Conservation (phyloP, 2,113 vertebrate genomes). For the Oryzias melastigma region DNA sequence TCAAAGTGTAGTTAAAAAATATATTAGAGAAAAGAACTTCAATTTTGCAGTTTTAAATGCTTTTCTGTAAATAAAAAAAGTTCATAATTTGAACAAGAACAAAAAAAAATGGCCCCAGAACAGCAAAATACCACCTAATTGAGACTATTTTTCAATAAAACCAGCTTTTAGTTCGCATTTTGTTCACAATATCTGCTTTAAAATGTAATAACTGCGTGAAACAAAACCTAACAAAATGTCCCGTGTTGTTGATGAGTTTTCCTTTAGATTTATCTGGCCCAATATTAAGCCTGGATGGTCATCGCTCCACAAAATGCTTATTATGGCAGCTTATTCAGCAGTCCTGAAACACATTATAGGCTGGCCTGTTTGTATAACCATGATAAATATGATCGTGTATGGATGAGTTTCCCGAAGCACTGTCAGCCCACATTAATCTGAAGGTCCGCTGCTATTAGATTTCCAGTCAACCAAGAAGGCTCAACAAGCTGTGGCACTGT, state of each 20-base stretch:
- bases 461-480: slow-evolving; percentile 29
- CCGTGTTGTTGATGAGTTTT: neutral
- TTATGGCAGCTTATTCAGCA: slow-evolving; percentile 6
- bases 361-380: slow-evolving; percentile 22
- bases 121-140: too few relatives aligned
- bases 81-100: too few relatives aligned
- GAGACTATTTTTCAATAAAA: too few relatives aligned
- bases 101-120: too few relatives aligned
- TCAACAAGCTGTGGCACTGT: slow-evolving; percentile 19
- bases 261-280: slow-evolving; percentile 10
- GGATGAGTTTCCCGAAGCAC: slow-evolving; percentile 23
- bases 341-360: slow-evolving; percentile 6
- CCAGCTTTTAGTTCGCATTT: too few relatives aligned
- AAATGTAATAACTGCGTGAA: too few relatives aligned
- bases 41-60: too few relatives aligned
- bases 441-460: slow-evolving; percentile 16
- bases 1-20: too few relatives aligned
- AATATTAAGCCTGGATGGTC: neutral
- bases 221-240: too few relatives aligned
- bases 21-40: too few relatives aligned
- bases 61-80: too few relatives aligned
- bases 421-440: slow-evolving; percentile 33
- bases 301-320: neutral
- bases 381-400: slow-evolving; percentile 26
- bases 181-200: too few relatives aligned